Percentiles rank a stretch among this genome's conserved stretches.
Conservation (phyloP, 2,113 vertebrate genomes). For the Conger conger region DNA sequence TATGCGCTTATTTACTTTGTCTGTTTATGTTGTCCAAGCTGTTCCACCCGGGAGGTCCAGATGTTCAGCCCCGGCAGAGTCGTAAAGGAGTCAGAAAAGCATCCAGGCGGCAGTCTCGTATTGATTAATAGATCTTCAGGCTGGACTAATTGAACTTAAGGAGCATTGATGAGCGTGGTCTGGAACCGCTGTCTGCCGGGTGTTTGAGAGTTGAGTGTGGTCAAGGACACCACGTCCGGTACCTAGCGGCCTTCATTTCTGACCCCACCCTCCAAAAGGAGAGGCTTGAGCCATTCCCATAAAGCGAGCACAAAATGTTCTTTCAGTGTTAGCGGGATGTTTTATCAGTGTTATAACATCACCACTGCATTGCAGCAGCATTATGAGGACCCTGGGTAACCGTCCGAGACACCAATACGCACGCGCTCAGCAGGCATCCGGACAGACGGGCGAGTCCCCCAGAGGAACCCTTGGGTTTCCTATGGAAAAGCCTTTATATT, state of each 20-base stretch:
- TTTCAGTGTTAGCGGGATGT: no score
- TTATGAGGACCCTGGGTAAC: neutral
- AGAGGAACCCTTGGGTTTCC: neutral
- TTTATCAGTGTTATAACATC: no score
- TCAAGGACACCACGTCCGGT: neutral
- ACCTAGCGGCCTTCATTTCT: neutral
- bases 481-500: neutral
- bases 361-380: no score
- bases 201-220: neutral
- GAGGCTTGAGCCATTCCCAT: neutral
- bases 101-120: neutral
- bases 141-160: constrained; percentile 2
- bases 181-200: neutral
- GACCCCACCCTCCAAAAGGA: neutral
- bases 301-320: no score
- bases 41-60: neutral
- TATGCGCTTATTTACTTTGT: neutral
- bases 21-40: neutral
- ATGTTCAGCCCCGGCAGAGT: neutral
- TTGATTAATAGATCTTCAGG: neutral
- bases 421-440: neutral
- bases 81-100: neutral
- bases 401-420: neutral
- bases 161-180: neutral
- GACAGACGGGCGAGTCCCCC: neutral